Base-by-base conservation (phyloP, 2,888 invertebrate genomes). In the Apodemia mormo region DNA sequence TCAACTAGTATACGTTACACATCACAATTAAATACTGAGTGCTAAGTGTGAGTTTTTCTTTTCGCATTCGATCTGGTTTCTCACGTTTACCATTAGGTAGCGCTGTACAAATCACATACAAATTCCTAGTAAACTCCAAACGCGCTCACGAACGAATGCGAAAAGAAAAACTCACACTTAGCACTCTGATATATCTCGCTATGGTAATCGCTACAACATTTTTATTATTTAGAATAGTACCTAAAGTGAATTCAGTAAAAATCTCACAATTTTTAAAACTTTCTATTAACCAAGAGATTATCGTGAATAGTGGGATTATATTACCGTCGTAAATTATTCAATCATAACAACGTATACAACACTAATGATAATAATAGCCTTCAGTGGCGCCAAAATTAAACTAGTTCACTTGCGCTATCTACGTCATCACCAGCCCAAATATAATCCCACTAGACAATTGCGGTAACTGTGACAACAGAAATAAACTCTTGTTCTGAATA, bases 341-440 rank as follows among this genome's bases (percentile, higher is more conserved):
- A 52, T 52, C 43, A 52, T 65, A 65, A 52, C 40, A 65, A 65
- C 33, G 10, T 58, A 58, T 30, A 58, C 58, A 30, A 30, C 52
- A 58, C 58, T 80, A 84, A 80, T 83, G 83, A 87, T 85, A 86
- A 90, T 87, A 90, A 90, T 89, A 88, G 86, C 79, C 77, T 79
- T 80, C 82, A 74, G 82, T 77, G 77, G 81, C 77, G 88, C 88
- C 89, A 88, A 85, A 92, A 84, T 89, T 88, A 88, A 86, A 83
- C 82, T 76, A 78, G 85, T 88, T 87, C 85, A 90, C 86, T 85
- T 85, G 82, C 81, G 81, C 85, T 88, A 90, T 89, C 88, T 91
- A 88, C 92, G 92, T 92, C 92, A 93, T 85, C 86, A 87, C 87
- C 87, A 87, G 86, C 83, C 88, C 85, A 87, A 89, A 92, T 92